Evolutionary conservation across 2,797 vertebrate genomes (phyloP).

Genomic region (Pangasius sanitwongsei): DNA sequence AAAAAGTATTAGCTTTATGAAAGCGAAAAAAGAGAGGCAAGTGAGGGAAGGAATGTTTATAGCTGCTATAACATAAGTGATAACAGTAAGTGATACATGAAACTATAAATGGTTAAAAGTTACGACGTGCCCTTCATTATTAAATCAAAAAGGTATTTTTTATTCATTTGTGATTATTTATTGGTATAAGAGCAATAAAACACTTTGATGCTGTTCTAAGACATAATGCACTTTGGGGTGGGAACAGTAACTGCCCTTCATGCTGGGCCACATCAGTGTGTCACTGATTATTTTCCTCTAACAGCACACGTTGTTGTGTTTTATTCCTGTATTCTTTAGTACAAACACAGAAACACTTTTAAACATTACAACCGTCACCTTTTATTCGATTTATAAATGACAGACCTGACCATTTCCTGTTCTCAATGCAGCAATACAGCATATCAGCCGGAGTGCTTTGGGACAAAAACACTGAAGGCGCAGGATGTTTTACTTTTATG

Average conservation of each 20-base stretch:
- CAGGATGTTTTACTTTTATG: neutral
- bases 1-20: neutral
- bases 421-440: neutral
- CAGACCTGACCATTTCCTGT: neutral
- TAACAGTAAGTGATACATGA: neutral
- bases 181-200: neutral
- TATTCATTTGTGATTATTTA: neutral
- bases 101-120: neutral
- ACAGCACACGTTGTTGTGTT: neutral
- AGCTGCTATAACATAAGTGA: neutral
- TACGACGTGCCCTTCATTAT: neutral
- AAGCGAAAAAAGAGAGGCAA: too few species aligned
- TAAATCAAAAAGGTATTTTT: neutral
- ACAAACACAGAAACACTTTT: neutral
- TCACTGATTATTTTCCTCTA: neutral
- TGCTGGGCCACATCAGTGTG: neutral
- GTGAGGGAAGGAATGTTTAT: neutral
- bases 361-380: neutral
- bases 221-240: neutral
- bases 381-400: neutral
- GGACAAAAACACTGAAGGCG: neutral
- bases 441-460: neutral
- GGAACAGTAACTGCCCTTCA: neutral
- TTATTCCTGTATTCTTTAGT: neutral
- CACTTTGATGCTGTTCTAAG: too few species aligned